Evolutionary conservation across 92 coral and sea anemone species (phyloP).

Genomic region (Hydrozoanthus gracilis): DNA sequence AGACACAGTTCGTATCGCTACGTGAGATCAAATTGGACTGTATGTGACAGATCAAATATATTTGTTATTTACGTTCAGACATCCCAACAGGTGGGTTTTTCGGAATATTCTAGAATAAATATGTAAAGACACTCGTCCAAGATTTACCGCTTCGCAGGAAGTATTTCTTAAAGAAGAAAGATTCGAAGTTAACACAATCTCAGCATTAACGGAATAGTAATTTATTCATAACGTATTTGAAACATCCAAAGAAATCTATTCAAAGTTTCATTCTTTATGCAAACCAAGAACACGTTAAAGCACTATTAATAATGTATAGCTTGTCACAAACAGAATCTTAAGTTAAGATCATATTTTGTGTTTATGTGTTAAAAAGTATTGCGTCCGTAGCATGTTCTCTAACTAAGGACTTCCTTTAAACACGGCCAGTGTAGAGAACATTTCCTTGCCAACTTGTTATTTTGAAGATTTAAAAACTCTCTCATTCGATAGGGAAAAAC

Average conservation of each 20-base stretch:
- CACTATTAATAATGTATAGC: slow-evolving; percentile 30
- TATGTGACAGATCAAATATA: slow-evolving; percentile 6
- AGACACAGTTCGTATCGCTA: background rate
- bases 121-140: background rate
- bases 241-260: background rate
- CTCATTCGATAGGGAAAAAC: no score
- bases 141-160: background rate
- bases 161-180: background rate
- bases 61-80: background rate
- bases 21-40: background rate
- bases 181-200: background rate
- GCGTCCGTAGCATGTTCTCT: no score
- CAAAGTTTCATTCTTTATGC: slow-evolving; percentile 10
- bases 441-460: no score
- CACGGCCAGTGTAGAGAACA: no score
- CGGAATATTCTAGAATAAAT: background rate
- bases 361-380: background rate
- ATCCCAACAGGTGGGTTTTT: background rate
- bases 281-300: slow-evolving; percentile 20
- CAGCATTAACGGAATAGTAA: background rate
- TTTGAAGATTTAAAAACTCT: no score
- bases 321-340: slow-evolving; percentile 8
- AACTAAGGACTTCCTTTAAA: no score
- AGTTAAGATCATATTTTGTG: background rate
- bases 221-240: background rate